These are phyloP conservation scores for Macrotrachela quadricornifera DNA, from an alignment of 1,140 invertebrate species.

Conservation along the genomic window DNA sequence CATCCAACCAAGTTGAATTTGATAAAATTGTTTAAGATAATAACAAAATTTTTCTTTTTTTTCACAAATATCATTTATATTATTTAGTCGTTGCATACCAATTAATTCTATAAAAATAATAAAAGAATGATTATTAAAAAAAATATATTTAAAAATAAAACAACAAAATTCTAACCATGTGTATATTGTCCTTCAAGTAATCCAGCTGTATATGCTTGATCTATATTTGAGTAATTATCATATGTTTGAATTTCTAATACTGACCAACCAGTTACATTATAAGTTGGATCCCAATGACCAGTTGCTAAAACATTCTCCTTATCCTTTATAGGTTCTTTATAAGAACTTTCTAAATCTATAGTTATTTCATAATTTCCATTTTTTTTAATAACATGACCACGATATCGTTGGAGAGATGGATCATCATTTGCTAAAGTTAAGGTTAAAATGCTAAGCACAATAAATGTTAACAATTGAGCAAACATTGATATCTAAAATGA, in stretches of 20 bases:
- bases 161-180: neutral
- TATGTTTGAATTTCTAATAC: slow-evolving; percentile 20
- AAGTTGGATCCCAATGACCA: no score
- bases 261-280: slow-evolving; percentile 15
- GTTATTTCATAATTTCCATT: no score
- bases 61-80: slow-evolving; percentile 43
- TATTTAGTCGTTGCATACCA: slow-evolving; percentile 54
- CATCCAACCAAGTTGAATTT: slow-evolving; percentile 32
- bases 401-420: no score
- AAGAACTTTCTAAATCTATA: no score
- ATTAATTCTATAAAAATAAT: slow-evolving; percentile 40
- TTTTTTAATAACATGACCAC: no score
- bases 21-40: slow-evolving; percentile 42
- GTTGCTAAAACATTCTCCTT: no score
- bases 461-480: no score
- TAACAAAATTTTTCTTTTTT: slow-evolving; percentile 42
- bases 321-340: no score
- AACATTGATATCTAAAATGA: no score
- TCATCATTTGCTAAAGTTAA: no score
- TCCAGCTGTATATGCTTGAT: slow-evolving; percentile 68
- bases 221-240: slow-evolving; percentile 25
- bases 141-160: neutral
- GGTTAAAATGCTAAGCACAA: no score
- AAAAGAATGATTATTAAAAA: neutral
- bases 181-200: slow-evolving; percentile 47